Base-by-base conservation (phyloP, 2,888 invertebrate species). In the Amiota mariae region DNA sequence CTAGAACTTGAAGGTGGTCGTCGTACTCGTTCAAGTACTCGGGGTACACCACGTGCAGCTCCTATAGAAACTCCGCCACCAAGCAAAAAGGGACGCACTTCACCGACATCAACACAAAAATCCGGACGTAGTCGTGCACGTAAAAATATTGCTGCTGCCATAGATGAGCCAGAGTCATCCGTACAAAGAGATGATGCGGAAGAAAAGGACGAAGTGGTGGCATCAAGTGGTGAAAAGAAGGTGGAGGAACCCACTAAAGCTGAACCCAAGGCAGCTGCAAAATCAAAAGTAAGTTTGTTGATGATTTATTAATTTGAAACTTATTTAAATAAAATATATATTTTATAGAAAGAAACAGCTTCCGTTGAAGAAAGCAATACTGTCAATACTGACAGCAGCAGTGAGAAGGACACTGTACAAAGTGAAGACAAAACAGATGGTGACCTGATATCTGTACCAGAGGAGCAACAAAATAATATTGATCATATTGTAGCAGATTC, bases 1-100 rank as follows among this genome's bases (percentile, higher is more conserved):
- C 71, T 89, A 51, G 89, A 90, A 71, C 78, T 89, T 46, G 89
- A 88, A 70, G 89, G 89, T 11, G 90, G 90, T 8, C 84, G 90
- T 56, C 87, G 86, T 46, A 90, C 90, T 47, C 87, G 90, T 57
- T 90, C 90, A 24, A 90, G 89, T 79, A 86, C 89, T 46, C 86
- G 89, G 49, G 88, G 89, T 66, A 87, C 87, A 67, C 88, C 87
- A 46, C 87, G 87, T 49, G 82, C 84, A 68, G 81, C 85, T 24
- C 12, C 54, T 9, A 8, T 36, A 18, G 82, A 84, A 15, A 89
- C 89, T 18, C 89, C 90, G 73, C 89, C 89, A 68, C 88, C 88
- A 12, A 81, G 81, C 8, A 90, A 90, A 79, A 89, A 88, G 77
- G 78, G 89, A 61, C 85, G 88, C 54, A 75, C 81, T 24, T 85